phyloP scores from a whole-genome alignment of 1,140 invertebrate genomes.

The Brachionus angularis region DNA sequence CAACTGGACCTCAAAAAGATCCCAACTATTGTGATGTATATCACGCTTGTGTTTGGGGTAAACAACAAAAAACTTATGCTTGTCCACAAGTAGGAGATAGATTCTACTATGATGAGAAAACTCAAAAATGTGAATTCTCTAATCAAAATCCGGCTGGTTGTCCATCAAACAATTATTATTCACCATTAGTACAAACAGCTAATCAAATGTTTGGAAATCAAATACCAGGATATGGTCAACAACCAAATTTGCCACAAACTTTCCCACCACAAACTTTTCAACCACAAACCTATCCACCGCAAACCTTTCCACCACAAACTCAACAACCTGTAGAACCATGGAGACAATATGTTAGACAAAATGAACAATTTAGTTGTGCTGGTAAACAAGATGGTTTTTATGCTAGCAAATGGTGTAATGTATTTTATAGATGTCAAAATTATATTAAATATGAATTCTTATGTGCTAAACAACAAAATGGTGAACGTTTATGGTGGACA shows the following conservation, averaged over 20 bases:
- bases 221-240: constrained; percentile 28
- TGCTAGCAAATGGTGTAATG: constrained; percentile 42
- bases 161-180: constrained; percentile 29
- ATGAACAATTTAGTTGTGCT: constrained; percentile 40
- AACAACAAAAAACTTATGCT: constrained; percentile 35
- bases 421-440: constrained; percentile 36
- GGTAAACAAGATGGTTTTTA: constrained; percentile 41
- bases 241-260: constrained; percentile 12
- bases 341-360: constrained; percentile 35
- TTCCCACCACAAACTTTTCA: background rate
- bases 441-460: constrained; percentile 33
- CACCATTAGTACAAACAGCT: background rate
- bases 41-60: constrained; percentile 42
- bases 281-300: background rate
- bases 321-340: constrained; percentile 42
- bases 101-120: constrained; percentile 43
- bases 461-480: constrained; percentile 6
- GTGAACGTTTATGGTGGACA: constrained; percentile 41
- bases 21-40: constrained; percentile 42
- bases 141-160: constrained; percentile 14
- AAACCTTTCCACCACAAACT: constrained; percentile 2
- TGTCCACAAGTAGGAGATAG: constrained; percentile 42
- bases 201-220: constrained; percentile 3
- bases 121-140: constrained; percentile 42
- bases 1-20: constrained; percentile 37